These are phyloP conservation scores for Protodeltote pygarga DNA, from an alignment of 2,888 invertebrate genomes.

Conservation along the genomic window DNA sequence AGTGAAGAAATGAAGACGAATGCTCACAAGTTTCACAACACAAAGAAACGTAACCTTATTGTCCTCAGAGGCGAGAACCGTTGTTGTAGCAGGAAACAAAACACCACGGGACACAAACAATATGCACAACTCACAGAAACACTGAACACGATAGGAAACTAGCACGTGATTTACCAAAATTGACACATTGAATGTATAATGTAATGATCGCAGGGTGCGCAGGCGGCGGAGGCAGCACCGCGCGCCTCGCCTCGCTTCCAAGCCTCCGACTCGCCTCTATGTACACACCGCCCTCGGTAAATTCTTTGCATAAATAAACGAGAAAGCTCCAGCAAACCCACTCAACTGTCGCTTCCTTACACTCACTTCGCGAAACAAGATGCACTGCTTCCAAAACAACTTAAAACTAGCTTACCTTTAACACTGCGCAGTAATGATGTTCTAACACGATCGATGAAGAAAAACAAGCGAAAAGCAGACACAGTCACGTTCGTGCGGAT, in stretches of 20 bases:
- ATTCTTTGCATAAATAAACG: constrained; percentile 85
- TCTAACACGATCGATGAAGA: constrained; percentile 79
- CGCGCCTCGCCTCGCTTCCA: constrained; percentile 70
- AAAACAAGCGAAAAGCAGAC: constrained; percentile 79
- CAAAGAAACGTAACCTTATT: constrained; percentile 74
- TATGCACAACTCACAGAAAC: constrained; percentile 71
- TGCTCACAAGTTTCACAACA: constrained; percentile 64
- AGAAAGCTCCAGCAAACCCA: constrained; percentile 75
- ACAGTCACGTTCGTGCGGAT: constrained; percentile 84
- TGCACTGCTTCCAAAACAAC: constrained; percentile 77
- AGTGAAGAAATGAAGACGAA: constrained; percentile 63
- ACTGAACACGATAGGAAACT: constrained; percentile 61
- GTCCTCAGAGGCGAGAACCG: constrained; percentile 53
- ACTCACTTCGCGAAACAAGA: constrained; percentile 70
- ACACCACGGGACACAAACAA: constrained; percentile 67
- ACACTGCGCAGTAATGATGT: constrained; percentile 84
- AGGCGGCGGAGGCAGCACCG: constrained; percentile 79
- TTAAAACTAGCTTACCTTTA: constrained; percentile 81
- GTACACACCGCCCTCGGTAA: constrained; percentile 83
- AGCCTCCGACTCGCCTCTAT: constrained; percentile 77
- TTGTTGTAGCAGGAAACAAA: constrained; percentile 55
- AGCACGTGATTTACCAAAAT: constrained; percentile 72
- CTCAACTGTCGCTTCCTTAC: constrained; percentile 57
- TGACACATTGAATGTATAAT: constrained; percentile 65
- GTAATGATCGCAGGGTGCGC: constrained; percentile 69